A percentile compares a stretch with the other conserved stretches of the same genome.
Evolutionary conservation across 37 sponge, comb jelly and placozoan genomes (phyloP).

Genomic region (Diacarnus erythraeanus): DNA sequence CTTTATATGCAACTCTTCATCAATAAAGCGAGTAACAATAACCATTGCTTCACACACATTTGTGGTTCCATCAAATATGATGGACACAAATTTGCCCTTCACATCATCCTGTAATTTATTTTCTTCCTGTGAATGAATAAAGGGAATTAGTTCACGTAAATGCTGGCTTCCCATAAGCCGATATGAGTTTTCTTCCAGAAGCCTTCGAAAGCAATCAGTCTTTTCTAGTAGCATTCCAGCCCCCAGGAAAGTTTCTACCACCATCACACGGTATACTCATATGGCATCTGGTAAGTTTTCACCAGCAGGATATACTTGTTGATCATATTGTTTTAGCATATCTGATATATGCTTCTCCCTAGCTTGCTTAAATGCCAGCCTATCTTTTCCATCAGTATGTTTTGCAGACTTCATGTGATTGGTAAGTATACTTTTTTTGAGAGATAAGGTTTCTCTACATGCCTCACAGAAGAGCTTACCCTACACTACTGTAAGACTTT

Average conservation of each 20-base stretch:
- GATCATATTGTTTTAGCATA: neutral
- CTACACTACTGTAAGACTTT: neutral
- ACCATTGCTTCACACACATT: constrained; percentile 39
- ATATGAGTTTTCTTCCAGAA: neutral
- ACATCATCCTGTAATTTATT: neutral
- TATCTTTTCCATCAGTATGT: neutral
- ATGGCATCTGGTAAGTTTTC: neutral
- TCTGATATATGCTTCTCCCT: neutral
- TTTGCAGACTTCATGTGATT: constrained; percentile 9
- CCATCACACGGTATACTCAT: neutral
- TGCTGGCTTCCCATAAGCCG: neutral
- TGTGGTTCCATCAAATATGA: constrained; percentile 45
- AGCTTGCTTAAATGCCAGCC: neutral
- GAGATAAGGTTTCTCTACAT: neutral
- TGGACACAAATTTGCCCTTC: neutral
- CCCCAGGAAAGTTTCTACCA: neutral
- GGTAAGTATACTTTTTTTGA: constrained; percentile 1
- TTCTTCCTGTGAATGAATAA: neutral
- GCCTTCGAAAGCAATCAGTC: neutral
- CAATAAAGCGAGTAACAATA: constrained; percentile 17
- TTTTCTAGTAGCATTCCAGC: neutral
- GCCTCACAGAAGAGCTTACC: constrained; percentile 20
- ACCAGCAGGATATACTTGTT: constrained; percentile 7
- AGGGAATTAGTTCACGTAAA: neutral
- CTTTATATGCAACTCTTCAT: constrained; percentile 11